Evolutionary conservation across 2,113 vertebrate genomes (phyloP).

Genomic region (Uria aalge): DNA sequence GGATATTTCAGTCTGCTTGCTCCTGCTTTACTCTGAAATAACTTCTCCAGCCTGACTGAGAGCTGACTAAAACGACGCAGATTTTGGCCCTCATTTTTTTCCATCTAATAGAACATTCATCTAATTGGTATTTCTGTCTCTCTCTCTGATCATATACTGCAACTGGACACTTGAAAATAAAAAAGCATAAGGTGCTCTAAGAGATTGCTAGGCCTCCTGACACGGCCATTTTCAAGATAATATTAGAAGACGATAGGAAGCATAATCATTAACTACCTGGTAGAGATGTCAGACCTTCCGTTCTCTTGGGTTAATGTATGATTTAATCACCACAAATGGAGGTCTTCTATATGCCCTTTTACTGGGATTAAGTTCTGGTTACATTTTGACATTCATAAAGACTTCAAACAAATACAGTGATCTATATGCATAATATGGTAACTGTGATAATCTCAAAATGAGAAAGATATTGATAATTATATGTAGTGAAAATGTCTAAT

Average conservation of each 20-base stretch:
- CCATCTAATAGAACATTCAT: background rate
- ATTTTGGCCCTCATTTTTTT: background rate
- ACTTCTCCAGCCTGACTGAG: background rate
- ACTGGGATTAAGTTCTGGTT: background rate
- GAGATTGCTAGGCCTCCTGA: background rate
- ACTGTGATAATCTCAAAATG: background rate
- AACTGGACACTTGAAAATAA: background rate
- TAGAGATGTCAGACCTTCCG: slow-evolving; percentile 29
- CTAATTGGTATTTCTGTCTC: background rate
- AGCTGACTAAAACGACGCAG: background rate
- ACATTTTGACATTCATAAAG: background rate
- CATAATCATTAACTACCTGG: slow-evolving; percentile 29
- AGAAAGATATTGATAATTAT: background rate
- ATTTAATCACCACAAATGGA: slow-evolving; percentile 46
- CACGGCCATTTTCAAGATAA: slow-evolving; percentile 8
- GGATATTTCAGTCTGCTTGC: background rate
- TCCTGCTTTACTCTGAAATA: background rate
- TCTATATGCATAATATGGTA: background rate
- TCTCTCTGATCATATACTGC: background rate
- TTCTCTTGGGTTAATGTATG: slow-evolving; percentile 21
- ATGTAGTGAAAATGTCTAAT: background rate
- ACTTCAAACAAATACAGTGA: background rate
- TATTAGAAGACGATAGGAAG: slow-evolving; percentile 2
- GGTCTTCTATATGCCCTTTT: background rate
- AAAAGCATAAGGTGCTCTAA: background rate